Conservation (phyloP, 1,140 invertebrate species). For the Acyrthosiphon pisum region DNA sequence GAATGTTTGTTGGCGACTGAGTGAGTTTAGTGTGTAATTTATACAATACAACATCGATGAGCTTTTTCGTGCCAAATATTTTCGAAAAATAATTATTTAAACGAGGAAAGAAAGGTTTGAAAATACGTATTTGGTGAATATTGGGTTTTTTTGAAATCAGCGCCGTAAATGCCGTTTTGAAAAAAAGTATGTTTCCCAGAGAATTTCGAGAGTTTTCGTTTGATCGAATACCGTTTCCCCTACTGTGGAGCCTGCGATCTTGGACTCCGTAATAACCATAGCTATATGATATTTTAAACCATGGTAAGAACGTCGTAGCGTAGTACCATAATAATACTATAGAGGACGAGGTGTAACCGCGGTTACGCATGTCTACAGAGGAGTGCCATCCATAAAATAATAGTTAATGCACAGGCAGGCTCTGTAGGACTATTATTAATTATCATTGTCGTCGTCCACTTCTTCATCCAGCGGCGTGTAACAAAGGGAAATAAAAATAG, state of each 20-base stretch:
- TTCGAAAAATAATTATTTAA: not conserved
- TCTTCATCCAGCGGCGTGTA: not conserved
- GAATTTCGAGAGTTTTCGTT: not conserved
- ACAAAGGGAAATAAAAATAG: slow-evolving; percentile 22
- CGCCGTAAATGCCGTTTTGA: not conserved
- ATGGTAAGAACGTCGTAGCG: not conserved
- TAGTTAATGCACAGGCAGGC: not conserved
- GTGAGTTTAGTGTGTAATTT: not conserved
- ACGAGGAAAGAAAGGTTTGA: not conserved
- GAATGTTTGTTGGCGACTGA: not conserved
- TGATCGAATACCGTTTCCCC: not conserved
- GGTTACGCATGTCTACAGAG: slow-evolving; percentile 5
- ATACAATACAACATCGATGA: not conserved
- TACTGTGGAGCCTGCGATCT: not conserved
- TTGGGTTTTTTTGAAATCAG: not conserved
- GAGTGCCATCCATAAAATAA: slow-evolving; percentile 14
- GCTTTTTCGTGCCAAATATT: not conserved
- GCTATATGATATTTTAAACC: not conserved
- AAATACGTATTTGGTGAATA: too few relatives aligned
- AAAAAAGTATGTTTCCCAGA: not conserved
- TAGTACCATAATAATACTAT: not conserved
- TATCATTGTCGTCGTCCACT: not conserved
- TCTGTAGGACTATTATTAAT: slow-evolving; percentile 4
- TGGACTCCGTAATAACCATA: not conserved
- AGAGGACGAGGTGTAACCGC: not conserved